Conservation (phyloP, 2,113 vertebrate species). For the Eleginops maclovinus region DNA sequence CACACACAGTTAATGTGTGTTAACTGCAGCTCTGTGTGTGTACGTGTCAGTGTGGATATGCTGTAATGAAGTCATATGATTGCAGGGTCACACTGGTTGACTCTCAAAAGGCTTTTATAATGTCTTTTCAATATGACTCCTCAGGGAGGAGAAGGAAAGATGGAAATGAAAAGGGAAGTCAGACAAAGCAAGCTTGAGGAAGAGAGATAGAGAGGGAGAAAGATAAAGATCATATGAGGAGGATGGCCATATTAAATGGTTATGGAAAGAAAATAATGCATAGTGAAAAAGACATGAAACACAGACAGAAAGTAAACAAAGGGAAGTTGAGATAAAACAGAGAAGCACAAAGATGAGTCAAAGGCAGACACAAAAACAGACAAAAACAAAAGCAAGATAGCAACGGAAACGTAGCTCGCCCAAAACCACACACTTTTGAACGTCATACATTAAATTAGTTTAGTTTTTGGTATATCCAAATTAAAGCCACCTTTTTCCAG, state of each 20-base stretch:
- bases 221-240: background rate
- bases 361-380: conserved; percentile 15
- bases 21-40: background rate
- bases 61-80: conserved; percentile 47
- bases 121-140: conserved; percentile 29
- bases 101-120: conserved; percentile 42
- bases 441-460: background rate
- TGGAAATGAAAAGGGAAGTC: background rate
- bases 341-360: conserved; percentile 14
- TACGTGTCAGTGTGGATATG: conserved; percentile 20
- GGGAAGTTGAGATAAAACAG: conserved; percentile 37
- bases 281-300: conserved; percentile 8
- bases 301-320: conserved; percentile 39
- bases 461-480: too few species aligned
- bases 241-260: background rate
- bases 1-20: conserved; percentile 29
- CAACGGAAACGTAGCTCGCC: background rate
- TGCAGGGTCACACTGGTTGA: conserved; percentile 41
- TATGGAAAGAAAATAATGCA: background rate
- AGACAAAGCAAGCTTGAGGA: background rate
- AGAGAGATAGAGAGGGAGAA: background rate
- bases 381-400: background rate
- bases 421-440: background rate
- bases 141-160: background rate
- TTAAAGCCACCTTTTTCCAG: too few species aligned